Conservation (phyloP, 1,140 invertebrate species). For the Portunus trituberculatus region DNA sequence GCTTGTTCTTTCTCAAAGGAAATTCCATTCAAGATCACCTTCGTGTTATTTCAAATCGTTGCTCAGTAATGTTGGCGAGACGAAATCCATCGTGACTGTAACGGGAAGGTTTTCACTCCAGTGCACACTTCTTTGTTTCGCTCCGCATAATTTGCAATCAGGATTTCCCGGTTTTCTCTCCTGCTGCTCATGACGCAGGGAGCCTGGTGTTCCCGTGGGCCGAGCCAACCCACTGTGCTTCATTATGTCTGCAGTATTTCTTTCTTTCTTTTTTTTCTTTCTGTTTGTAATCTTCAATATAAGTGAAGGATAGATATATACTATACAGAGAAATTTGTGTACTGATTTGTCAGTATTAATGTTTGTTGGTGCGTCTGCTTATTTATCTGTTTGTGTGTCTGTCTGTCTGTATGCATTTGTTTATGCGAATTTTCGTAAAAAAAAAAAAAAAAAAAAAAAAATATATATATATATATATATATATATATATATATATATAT, state of each 20-base stretch:
- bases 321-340: neutral
- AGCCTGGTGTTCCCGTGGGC: neutral
- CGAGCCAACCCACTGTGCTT: too few species aligned
- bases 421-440: too few species aligned
- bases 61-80: too few species aligned
- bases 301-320: too few species aligned
- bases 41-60: too few species aligned
- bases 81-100: neutral
- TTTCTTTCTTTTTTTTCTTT: neutral
- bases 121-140: neutral
- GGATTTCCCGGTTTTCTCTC: neutral
- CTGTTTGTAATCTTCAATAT: neutral
- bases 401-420: neutral
- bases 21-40: too few species aligned
- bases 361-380: neutral
- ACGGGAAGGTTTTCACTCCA: neutral
- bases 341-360: neutral
- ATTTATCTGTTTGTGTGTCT: neutral
- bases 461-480: too few species aligned
- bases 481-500: too few species aligned
- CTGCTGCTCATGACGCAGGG: neutral
- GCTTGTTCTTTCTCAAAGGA: too few species aligned
- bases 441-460: too few species aligned
- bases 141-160: neutral
- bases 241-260: neutral